Base-by-base conservation (phyloP, 2,888 invertebrate species). In the Zonitis immaculata region DNA sequence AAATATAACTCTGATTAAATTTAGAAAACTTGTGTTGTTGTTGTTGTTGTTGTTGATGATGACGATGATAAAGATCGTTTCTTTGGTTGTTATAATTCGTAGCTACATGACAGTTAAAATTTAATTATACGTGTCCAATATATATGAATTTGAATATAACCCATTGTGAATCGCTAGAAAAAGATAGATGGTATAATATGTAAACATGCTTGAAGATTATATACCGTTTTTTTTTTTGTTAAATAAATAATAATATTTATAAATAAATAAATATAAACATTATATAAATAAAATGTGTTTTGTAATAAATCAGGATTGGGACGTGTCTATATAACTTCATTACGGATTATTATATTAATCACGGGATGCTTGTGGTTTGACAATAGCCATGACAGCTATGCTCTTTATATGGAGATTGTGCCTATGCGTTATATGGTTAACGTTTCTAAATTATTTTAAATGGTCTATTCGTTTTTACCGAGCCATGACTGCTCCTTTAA, bases 341-440 rank as follows among this genome's bases (percentile, higher is more conserved):
- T 76, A 76, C 68, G 70, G 73, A 73, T 71, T 73, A 74, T 74
- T 71, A 72, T 72, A 75, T 75, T 76, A 75, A 76, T 75, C 76
- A 75, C 66, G 58, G 63, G 64, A 62, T 65, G 68, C 69, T 73
- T 73, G 71, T 70, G 68, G 69, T 61, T 54, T 58, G 61, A 72
- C 71, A 70, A 71, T 68, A 52, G 56, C 54, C 52, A 51, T 66
- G 66, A 67, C 67, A 67, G 68, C 62, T 62, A 52, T 58, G 59
- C 61, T 60, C 60, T 62, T 58, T 57, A 58, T 61, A 52, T 48
- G 35, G 18, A 42, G 12, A 22, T 27, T 35, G 44, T 47, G n/a
- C n/a, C n/a, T n/a, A n/a, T 56, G 53, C 57, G 52, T 53, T 47
- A 53, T 60, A 58, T 56, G 55, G 54, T 61, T n/a, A n/a, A 48